Percentiles rank a stretch among this genome's conserved stretches.
Conservation (phyloP, 2,113 vertebrate species). For the Crotalus viridis region DNA sequence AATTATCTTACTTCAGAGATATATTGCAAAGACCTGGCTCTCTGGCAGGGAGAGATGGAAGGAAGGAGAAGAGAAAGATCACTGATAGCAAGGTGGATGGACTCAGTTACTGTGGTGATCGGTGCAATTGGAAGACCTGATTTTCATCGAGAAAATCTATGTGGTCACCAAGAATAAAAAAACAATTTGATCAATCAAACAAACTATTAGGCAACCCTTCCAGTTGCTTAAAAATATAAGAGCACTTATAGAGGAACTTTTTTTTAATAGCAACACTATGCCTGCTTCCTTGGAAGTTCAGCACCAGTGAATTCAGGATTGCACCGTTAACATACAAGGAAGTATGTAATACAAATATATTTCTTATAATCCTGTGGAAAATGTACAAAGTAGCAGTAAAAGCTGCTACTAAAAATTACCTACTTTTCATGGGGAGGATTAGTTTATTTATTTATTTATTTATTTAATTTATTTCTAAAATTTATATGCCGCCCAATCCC, state of each 20-base stretch:
- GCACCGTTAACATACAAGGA: not conserved
- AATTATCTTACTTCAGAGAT: not conserved
- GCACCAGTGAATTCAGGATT: not conserved
- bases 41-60: not conserved
- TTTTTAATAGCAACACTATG: not conserved
- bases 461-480: too few species aligned
- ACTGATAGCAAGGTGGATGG: not conserved
- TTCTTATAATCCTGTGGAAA: slow-evolving; percentile 22
- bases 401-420: not conserved
- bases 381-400: not conserved
- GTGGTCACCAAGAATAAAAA: not conserved
- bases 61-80: not conserved
- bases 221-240: not conserved
- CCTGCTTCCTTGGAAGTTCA: not conserved
- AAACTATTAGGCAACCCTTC: not conserved
- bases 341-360: not conserved
- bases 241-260: not conserved
- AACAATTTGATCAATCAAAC: not conserved
- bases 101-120: not conserved
- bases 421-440: not conserved
- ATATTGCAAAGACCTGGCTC: not conserved
- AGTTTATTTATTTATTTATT: not conserved
- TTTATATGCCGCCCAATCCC: too few species aligned
- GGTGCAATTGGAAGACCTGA: not conserved
- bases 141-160: not conserved